Evolutionary conservation across 2,113 vertebrate species (phyloP).

Genomic region (Lanius ludovicianus): DNA sequence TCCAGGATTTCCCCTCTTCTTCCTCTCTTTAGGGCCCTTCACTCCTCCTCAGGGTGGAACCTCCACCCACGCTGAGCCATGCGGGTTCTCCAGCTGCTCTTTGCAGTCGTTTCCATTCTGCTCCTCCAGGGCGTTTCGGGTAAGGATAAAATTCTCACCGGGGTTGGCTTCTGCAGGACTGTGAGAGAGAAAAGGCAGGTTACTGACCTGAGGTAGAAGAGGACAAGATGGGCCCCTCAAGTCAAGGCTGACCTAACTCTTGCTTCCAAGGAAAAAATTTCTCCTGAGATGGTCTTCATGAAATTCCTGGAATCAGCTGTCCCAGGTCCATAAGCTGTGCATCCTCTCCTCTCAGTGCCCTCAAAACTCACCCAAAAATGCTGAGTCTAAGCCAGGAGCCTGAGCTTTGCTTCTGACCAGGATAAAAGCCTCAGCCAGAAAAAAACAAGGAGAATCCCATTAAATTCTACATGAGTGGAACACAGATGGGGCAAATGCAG

Average conservation of each 20-base stretch:
- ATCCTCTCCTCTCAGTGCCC: not conserved
- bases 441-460: not conserved
- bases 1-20: not conserved
- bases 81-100: slow-evolving; percentile 38
- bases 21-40: not conserved
- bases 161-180: not conserved
- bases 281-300: not conserved
- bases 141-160: slow-evolving; percentile 32
- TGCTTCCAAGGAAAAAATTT: not conserved
- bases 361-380: not conserved
- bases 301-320: not conserved
- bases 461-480: not conserved
- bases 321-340: not conserved
- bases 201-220: not conserved
- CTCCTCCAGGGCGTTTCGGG: not conserved
- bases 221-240: not conserved
- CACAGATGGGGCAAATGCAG: not conserved
- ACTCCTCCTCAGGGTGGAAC: not conserved
- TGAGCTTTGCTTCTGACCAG: not conserved
- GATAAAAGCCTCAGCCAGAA: not conserved
- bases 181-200: not conserved
- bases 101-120: not conserved
- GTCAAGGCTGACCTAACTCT: not conserved
- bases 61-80: not conserved
- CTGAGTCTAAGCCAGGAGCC: not conserved